Base-by-base conservation (phyloP, 92 coral and sea anemone species). In the Paragorgia papillata region DNA sequence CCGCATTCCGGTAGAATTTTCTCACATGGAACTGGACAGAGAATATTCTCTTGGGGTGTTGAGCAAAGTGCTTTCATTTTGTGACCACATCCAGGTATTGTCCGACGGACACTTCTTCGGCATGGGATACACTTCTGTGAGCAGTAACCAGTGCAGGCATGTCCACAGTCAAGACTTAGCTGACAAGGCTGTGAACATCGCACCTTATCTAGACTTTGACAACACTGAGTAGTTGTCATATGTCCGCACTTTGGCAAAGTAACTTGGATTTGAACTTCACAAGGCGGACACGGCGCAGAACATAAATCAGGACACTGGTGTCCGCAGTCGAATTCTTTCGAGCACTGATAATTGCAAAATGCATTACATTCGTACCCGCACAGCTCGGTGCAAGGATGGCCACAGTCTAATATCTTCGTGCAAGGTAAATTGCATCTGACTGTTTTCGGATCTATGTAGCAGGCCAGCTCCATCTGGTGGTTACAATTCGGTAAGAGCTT, bases 21-120 rank as follows among this genome's bases (percentile, higher is more conserved):
- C 1, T 62, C 12, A 59, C 97, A 91, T 0, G 83, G 89, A 3
- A 73, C 89, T 20, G 7, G 22, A 69, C 97, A 91, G 22, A 20
- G 60, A 44, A 83, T 82, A 1, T 82, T 80, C 4, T 20, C 29
- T 0, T 82, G 84, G 19, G 67, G 31, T 40, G 79, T 59, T 6
- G 62, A 82, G 54, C 97, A 91, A 0, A 90, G 93, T 10, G 88
- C 90, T n/a, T 76, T 15, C 74, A 88, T 90, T 0, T 17, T 0
- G 73, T 91, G 97, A n/a, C 70, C 73, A 64, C 97, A 91, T 0
- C 2, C 40, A 15, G 87, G 89, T 2, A 91, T 74, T 10, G 43
- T 37, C 10, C 10, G 4, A 4, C 4, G 4, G 43, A 10, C 10
- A 4, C 6, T 37, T 10, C 10, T 4, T 10, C 4, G 4, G 43